Evolutionary conservation across 2,797 vertebrate genomes (phyloP), one percentile per base, ranked within the genome.

Genomic region (Gila robusta): DNA sequence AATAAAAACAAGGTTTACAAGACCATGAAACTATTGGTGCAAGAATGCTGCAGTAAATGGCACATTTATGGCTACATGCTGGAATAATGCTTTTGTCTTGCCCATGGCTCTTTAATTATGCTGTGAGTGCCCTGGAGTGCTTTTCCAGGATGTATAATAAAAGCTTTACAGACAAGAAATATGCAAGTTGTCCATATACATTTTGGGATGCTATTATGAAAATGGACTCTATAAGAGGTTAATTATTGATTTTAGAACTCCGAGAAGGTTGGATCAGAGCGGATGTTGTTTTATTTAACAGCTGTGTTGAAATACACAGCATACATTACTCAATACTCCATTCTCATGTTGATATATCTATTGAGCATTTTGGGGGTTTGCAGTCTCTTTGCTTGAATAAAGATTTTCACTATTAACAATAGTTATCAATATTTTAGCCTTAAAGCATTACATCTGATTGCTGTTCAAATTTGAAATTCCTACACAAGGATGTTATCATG

Each of bases 241-340:
- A 87, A 89, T 87, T 87, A 87, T 87, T 85, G 82, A 89, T 85
- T 77, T 78, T 54, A 73, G 28, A 77, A 76, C 70, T 54, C 59
- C 26, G 41, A 19, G 26, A 47, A 39, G 59, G 37, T 70, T 32
- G 28, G 26, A 73, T 86, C 72, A 52, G 3, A 77, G 79, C 4
- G 0, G 41, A 67, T 71, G 21, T 47, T 82, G 54, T 85, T 88
- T 82, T 82, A 88, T 85, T 85, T 72, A 84, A 84, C 28, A 77
- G 62, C 70, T 44, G 37, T 6, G 11, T 59, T 35, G 44, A 69
- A 41, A 35, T 71, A 62, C n/a, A 28, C 28, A 7, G 52, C 28
- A 56, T 79, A 35, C 69, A 69, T 78, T 73, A 77, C 54, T 70
- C 71, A 35, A n/a, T 77, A 21, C 32, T 44, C 14, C 32, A 28